Percentiles rank a stretch among this genome's conserved stretches.
These are phyloP conservation scores for Actinia tenebrosa DNA, from an alignment of 64 coral and sea anemone species.

Conservation along the genomic window DNA sequence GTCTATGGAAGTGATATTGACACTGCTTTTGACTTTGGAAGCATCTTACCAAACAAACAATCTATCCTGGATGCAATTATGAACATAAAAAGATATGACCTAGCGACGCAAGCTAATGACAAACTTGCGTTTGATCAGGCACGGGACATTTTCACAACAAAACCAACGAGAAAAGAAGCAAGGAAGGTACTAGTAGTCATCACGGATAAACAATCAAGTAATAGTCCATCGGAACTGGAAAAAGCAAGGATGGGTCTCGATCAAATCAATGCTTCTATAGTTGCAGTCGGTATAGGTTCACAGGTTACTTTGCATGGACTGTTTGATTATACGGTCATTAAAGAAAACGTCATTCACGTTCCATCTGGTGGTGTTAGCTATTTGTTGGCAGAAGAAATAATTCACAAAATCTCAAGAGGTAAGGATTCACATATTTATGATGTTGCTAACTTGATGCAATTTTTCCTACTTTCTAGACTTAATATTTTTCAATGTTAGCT, in stretches of 20 bases:
- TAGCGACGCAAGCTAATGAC: not conserved
- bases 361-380: not conserved
- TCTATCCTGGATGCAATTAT: not conserved
- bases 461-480: too few species aligned
- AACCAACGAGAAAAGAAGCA: not conserved
- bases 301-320: not conserved
- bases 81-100: not conserved
- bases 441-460: too few species aligned
- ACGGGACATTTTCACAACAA: not conserved
- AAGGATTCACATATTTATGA: not conserved
- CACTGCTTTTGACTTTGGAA: constrained; percentile 21
- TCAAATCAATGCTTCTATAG: not conserved
- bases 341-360: not conserved
- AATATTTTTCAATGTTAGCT: too few species aligned
- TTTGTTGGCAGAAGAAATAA: not conserved
- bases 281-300: constrained; percentile 9
- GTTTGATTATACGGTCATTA: not conserved
- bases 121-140: constrained; percentile 6
- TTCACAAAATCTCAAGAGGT: not conserved
- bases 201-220: not conserved
- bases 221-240: not conserved
- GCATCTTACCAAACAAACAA: constrained; percentile 5
- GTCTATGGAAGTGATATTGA: constrained; percentile 23
- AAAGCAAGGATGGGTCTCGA: not conserved
- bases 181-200: constrained; percentile 4